Evolutionary conservation across 2,888 invertebrate species (phyloP).

Genomic region (Sinotaia quadrata): DNA sequence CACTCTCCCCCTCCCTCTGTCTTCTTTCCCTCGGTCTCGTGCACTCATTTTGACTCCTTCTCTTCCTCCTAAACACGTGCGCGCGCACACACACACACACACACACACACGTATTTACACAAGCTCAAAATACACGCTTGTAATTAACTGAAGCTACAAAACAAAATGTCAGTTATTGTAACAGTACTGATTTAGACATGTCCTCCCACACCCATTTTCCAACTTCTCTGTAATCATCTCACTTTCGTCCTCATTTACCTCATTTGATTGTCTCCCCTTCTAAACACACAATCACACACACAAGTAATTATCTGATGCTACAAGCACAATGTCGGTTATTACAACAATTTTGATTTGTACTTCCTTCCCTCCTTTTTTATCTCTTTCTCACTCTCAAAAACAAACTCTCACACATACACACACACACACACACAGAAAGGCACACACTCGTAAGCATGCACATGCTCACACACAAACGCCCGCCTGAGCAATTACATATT

Average conservation of each 20-base stretch:
- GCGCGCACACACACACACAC: background rate
- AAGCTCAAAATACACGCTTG: no score
- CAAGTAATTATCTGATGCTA: no score
- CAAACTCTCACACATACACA: background rate
- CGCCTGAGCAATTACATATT: background rate
- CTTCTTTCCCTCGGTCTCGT: background rate
- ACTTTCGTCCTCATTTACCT: no score
- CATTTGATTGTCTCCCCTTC: no score
- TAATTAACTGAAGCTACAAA: no score
- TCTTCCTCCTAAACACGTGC: background rate
- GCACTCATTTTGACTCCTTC: background rate
- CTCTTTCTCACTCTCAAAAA: background rate
- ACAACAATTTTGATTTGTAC: background rate
- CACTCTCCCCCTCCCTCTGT: slow-evolving; percentile 6
- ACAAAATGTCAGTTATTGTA: no score
- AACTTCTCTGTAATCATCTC: no score
- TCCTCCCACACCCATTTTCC: no score
- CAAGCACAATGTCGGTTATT: no score
- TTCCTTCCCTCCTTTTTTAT: background rate
- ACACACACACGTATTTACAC: background rate
- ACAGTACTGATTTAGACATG: no score
- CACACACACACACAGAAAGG: background rate
- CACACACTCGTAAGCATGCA: background rate
- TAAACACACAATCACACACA: no score
- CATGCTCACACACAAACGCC: background rate